Evolutionary conservation across 2,113 vertebrate species (phyloP).

Genomic region (Eurystomus gularis): DNA sequence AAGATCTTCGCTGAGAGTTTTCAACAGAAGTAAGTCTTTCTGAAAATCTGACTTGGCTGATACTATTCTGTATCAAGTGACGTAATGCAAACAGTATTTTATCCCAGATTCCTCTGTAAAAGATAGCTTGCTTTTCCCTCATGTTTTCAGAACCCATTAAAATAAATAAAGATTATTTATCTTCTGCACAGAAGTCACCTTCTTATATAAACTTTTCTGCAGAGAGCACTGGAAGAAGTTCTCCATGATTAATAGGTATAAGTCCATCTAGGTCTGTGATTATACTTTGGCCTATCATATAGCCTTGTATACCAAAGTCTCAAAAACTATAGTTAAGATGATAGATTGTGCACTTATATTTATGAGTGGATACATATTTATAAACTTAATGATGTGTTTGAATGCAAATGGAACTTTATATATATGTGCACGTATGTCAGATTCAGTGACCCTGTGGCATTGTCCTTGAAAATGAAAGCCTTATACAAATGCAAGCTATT

Average conservation of each 20-base stretch:
- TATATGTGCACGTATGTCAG: not conserved
- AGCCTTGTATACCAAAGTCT: not conserved
- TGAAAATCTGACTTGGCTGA: not conserved
- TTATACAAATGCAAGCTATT: not conserved
- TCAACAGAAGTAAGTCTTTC: not conserved
- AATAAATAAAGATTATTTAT: not conserved
- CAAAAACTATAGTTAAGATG: not conserved
- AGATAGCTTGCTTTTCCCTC: not conserved
- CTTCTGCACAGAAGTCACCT: not conserved
- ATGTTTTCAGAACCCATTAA: not conserved
- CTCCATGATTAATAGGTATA: not conserved
- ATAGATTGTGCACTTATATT: not conserved
- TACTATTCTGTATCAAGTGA: not conserved
- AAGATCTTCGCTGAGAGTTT: not conserved
- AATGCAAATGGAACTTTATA: not conserved
- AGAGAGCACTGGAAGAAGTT: not conserved
- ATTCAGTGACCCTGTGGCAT: not conserved
- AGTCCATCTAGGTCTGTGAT: not conserved
- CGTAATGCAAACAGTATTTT: not conserved
- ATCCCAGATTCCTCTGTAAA: not conserved
- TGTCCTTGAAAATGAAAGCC: slow-evolving; percentile 19
- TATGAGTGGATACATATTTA: not conserved
- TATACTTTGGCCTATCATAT: not conserved
- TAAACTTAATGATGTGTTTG: not conserved
- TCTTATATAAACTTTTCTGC: not conserved